Evolutionary conservation across 2,888 invertebrate species (phyloP), one percentile per base, ranked within the genome.

Genomic region (Hyposoter didymator): DNA sequence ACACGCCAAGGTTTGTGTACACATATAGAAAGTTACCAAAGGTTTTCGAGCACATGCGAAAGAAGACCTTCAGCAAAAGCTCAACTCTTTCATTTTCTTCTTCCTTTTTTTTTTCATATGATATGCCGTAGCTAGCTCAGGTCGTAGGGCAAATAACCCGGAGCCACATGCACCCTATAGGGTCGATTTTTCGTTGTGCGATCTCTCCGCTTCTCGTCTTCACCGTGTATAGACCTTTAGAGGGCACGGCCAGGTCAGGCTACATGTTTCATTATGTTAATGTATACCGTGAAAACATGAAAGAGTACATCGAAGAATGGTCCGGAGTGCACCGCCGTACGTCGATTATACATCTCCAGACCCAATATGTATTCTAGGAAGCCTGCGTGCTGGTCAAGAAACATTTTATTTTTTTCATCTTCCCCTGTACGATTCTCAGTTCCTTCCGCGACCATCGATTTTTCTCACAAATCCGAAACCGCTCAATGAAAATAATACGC

Each of bases 221-320:
- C 55, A 43, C 39, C 43, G 28, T 64, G 28, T 49, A 67, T 49
- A 85, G 59, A 80, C 67, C 73, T 73, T 64, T 72, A 32, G 62
- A 67, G 45, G 43, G 69, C 69, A 69, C 28, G 35, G 22, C 10
- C 39, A n/a, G 43, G 75, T 47, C 45, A 72, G 22, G 80, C 81
- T 83, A 83, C 85, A 76, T 47, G 83, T 80, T 83, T 85, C 85
- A 85, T 85, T 83, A 85, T 85, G 85, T 66, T 83, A 85, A 85
- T 85, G 82, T 69, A 85, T 66, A 73, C 47, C 76, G 75, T 76
- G 76, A 83, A 66, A 67, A 73, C 72, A 85, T 80, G 85, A 85
- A 85, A 85, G 85, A 72, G 80, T 47, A 73, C 76, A 85, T 80
- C 85, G 80, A 67, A 76, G 76, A 80, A 80, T 82, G 75, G 43